Base-by-base conservation (phyloP, 2,797 vertebrate genomes). In the Lagocephalus sceleratus region DNA sequence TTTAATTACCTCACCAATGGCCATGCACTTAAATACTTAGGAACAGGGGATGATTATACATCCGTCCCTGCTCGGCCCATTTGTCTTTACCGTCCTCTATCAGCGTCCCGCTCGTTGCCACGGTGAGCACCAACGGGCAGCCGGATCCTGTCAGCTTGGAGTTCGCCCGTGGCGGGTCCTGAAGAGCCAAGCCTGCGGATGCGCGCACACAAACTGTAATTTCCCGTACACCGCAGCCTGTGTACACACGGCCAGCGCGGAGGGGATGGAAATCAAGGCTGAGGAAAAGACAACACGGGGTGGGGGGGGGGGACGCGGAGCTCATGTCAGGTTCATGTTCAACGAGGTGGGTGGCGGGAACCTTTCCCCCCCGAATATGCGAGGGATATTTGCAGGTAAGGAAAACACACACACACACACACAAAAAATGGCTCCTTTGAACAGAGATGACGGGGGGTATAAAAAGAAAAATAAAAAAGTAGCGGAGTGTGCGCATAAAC, bases 311-410 rank as follows among this genome's bases (percentile, higher is more conserved):
- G 51, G 63, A 79, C 58, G 50, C 66, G 59, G 69, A 73, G 58
- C 66, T 75, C 52, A 54, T 54, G 57, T 59, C 71, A 60, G 55
- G 60, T 68, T 71, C 70, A 64, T 44, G 61, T 75, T 77, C 51
- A 43, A 66, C 83, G 22, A 63, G 53, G 56, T 84, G 82, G 74
- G 80, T 81, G 82, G 79, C 29, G 5, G 59, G 74, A 64, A 66
- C n/a, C 9, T 19, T 15, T 58, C 20, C 38, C 41, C 41, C 25
- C 26, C 0, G 50, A 71, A 72, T 65, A 35, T 77, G 51, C 47
- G 40, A 70, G 64, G 19, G 66, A 78, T 60, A 72, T 71, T 66
- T 72, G 65, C 19, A 47, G 67, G 22, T 43, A 54, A 60, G 45
- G 57, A 79, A 76, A 32, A 32, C 29, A n/a, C n/a, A n/a, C n/a